phyloP scores from a whole-genome alignment of 2,797 vertebrate genomes.

The Coluber constrictor region DNA sequence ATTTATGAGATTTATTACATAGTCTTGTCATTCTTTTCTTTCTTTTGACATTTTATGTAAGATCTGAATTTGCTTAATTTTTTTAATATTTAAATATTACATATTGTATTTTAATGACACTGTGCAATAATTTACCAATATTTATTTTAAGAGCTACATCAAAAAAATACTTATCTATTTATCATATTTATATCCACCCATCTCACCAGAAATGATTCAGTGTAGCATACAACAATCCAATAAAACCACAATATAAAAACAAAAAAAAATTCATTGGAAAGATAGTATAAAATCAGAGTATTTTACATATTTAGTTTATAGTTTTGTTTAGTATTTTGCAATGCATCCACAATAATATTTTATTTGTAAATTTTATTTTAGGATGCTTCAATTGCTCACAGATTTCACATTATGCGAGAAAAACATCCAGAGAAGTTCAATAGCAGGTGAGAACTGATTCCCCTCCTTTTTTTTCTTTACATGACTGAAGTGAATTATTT shows the following conservation, averaged over 20 bases:
- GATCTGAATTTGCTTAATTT: background rate
- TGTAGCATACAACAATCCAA: background rate
- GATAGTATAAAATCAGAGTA: background rate
- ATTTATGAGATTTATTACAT: background rate
- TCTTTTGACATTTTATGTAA: background rate
- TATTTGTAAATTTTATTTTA: constrained; percentile 54
- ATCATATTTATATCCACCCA: background rate
- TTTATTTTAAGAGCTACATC: background rate
- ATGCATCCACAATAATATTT: background rate
- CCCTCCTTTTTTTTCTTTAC: background rate
- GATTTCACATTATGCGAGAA: constrained; percentile 91
- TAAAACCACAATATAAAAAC: background rate
- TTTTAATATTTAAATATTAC: background rate
- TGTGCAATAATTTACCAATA: background rate
- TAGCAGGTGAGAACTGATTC: constrained; percentile 79
- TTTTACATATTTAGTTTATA: background rate
- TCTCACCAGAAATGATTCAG: background rate
- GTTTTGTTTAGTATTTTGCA: constrained; percentile 2
- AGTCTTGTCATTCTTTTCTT: background rate
- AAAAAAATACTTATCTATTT: background rate
- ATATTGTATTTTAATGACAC: background rate
- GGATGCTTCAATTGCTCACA: constrained; percentile 90
- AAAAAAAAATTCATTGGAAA: background rate
- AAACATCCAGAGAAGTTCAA: constrained; percentile 92
- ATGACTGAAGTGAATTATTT: background rate